Evolutionary conservation across 2,888 invertebrate genomes (phyloP).

Genomic region (Xestia rhomboidea): DNA sequence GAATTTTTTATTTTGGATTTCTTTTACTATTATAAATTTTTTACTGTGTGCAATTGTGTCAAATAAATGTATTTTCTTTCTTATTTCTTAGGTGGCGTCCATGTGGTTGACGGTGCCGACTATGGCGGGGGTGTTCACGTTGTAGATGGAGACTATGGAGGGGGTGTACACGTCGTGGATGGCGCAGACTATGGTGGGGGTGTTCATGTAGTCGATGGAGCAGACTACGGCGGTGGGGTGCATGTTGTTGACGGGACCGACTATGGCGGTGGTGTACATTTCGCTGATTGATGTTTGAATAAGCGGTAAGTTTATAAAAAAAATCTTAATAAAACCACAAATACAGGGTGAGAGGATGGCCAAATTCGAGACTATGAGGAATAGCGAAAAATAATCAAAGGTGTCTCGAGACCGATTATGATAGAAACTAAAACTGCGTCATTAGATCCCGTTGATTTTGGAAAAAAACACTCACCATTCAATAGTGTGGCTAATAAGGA

Average conservation of each 20-base stretch:
- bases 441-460: no score
- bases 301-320: neutral
- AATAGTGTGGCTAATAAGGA: no score
- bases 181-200: slow-evolving; percentile 5
- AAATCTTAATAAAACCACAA: neutral
- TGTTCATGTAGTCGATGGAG: slow-evolving; percentile 16
- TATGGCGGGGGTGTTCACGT: slow-evolving; percentile 1
- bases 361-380: no score
- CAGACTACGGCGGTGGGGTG: slow-evolving; percentile 26
- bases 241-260: slow-evolving; percentile 47
- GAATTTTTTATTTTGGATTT: no score
- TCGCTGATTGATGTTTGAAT: neutral
- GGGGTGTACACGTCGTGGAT: slow-evolving; percentile 17
- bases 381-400: no score
- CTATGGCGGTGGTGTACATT: neutral
- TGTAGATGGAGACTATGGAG: neutral
- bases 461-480: no score
- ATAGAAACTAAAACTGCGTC: no score
- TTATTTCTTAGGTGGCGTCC: neutral
- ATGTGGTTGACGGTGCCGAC: slow-evolving; percentile 2
- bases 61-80: no score
- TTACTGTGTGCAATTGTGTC: no score
- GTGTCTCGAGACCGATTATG: no score
- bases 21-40: no score
- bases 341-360: neutral